A percentile compares a stretch with the other conserved stretches of the same genome.
phyloP scores from a whole-genome alignment of 2,888 invertebrate genomes.

The Tiliacea citrago region DNA sequence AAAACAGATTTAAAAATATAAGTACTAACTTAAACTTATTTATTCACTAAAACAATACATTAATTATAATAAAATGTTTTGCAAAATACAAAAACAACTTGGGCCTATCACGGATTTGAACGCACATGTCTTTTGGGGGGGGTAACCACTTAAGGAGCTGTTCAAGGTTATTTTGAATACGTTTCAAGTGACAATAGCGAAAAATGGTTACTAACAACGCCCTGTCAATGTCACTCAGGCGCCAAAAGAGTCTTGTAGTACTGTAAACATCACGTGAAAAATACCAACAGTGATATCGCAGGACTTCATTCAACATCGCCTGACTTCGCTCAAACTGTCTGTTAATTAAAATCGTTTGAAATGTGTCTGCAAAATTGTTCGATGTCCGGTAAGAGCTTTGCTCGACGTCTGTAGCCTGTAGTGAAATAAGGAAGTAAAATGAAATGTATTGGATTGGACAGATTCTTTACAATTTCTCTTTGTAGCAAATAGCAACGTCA shows the following conservation, averaged over 20 bases:
- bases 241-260: not conserved
- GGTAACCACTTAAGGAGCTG: no score
- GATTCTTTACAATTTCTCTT: not conserved
- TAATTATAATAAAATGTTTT: no score
- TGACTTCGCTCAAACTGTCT: not conserved
- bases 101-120: no score
- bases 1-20: no score
- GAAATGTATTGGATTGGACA: not conserved
- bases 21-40: no score
- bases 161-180: no score
- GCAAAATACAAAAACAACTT: no score
- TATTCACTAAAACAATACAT: no score
- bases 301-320: not conserved
- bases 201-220: no score
- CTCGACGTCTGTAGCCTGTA: not conserved
- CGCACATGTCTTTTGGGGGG: no score
- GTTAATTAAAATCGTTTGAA: not conserved
- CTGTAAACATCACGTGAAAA: not conserved
- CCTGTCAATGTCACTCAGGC: not conserved
- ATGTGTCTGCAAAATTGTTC: not conserved
- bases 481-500: no score
- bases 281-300: not conserved
- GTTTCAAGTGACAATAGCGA: no score
- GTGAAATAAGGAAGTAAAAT: not conserved
- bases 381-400: not conserved